phyloP scores from a whole-genome alignment of 2,113 vertebrate species.

The Cryptotis parvus region DNA sequence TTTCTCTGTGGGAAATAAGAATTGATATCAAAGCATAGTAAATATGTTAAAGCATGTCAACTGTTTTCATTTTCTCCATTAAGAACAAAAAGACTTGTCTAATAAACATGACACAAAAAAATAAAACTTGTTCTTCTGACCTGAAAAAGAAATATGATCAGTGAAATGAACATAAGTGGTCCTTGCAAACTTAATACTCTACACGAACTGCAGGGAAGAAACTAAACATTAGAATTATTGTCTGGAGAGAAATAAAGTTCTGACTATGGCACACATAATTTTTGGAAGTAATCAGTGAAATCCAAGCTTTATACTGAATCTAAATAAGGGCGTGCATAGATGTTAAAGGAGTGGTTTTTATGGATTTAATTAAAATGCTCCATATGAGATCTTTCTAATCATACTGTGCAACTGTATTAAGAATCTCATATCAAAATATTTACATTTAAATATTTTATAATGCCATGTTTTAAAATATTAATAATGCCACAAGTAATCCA shows the following conservation, averaged over 20 bases:
- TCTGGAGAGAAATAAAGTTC: not conserved
- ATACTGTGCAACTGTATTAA: conserved; percentile 84
- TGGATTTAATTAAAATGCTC: conserved; percentile 90
- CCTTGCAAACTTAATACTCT: conserved; percentile 40
- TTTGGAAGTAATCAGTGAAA: conserved; percentile 72
- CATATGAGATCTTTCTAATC: conserved; percentile 84
- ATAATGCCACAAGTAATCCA: conserved; percentile 83
- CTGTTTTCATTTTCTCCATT: conserved; percentile 20
- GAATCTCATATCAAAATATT: conserved; percentile 86
- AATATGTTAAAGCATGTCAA: conserved; percentile 22
- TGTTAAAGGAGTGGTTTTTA: conserved; percentile 86
- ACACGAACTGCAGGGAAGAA: conserved; percentile 54
- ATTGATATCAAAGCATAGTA: conserved; percentile 1
- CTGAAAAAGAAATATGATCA: not conserved
- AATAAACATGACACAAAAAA: not conserved
- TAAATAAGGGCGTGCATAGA: conserved; percentile 51
- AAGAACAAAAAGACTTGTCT: conserved; percentile 17
- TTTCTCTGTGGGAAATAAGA: conserved; percentile 13
- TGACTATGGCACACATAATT: conserved; percentile 61
- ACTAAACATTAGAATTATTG: conserved; percentile 42
- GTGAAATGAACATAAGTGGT: conserved; percentile 11
- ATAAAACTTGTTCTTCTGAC: conserved; percentile 17
- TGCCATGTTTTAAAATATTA: conserved; percentile 88
- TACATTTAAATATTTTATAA: conserved; percentile 90
- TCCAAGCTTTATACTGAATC: conserved; percentile 69